Base-by-base conservation (phyloP, 2,888 invertebrate species). In the Helicoverpa assulta region DNA sequence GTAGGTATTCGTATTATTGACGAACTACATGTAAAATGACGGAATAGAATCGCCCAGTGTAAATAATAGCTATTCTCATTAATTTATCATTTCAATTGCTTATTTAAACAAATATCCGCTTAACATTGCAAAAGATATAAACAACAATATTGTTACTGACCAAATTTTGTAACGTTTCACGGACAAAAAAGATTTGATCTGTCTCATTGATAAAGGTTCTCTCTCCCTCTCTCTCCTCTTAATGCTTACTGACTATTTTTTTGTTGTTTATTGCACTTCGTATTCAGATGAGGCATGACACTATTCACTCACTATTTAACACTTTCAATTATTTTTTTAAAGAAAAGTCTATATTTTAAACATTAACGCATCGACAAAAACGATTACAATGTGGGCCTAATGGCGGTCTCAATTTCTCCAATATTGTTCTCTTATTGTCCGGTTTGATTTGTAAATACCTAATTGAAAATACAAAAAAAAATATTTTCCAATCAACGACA, bases 131-230 rank as follows among this genome's bases (percentile, higher is more conserved):
- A 40, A 40, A 12, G 12, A 40, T 40, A 14, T 40, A 40, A 59
- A 67, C 33, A 71, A 75, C 65, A 55, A 18, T 14, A 26, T 40
- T 56, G 33, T 53, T 57, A 64, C 40, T 52, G 47, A 40, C 26
- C 70, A 55, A 6, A 58, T 67, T 55, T 73, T 21, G 57, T 54
- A 62, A 70, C 67, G 53, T 58, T 70, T 70, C 14, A 40, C 10
- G 40, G 29, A 82, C 68, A 57, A 55, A 80, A 83, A 83, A 79
- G 75, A 76, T 81, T 78, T 81, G 51, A 70, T 76, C 61, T 73
- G 47, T 84, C 80, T 73, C 78, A 79, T 65, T 80, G 79, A 43
- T 63, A 55, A 73, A 65, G 53, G 70, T 52, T 64, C 40, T 47
- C 47, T 58, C 68, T 57, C 63, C 78, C 76, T 70, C 67, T 75